Evolutionary conservation across 2,797 vertebrate genomes (phyloP), one percentile per base, ranked within the genome.

Genomic region (Sebastes goodei): DNA sequence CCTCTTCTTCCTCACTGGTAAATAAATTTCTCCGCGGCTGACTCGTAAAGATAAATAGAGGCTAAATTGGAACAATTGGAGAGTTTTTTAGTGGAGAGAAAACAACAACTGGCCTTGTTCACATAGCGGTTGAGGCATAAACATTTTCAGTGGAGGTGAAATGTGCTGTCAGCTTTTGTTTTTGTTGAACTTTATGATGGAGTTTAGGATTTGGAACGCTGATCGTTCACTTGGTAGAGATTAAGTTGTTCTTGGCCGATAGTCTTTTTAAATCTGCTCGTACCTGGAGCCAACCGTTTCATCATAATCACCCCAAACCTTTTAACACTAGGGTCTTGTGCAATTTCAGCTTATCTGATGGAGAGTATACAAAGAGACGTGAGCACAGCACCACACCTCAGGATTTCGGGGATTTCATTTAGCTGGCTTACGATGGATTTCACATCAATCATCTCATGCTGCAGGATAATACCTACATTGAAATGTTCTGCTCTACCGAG

Each of bases 21-120:
- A 94, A 95, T 93, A 93, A 88, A 90, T 92, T 87, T 91, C 87
- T 88, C 69, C 59, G 4, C 21, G 4, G 72, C 75, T 82, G 80
- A 86, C 82, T 91, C 12, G 30, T 56, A 76, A 86, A 89, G 82
- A 90, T 90, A 94, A 92, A 95, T 92, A 91, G 52, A 92, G 71
- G 72, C 82, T 87, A 63, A 84, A 93, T 81, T 57, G 71, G 76
- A 85, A 84, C 81, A 91, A 80, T 85, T 62, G n/a, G 66, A 83
- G 69, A 64, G 52, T 61, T 85, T 78, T 80, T 65, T 17, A 68
- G 63, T n/a, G 27, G 32, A 65, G 27, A 76, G 21, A 76, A 21
- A 61, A 63, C 84, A 72, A 68, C 27, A 57, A 74, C 63, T 21
- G 49, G 15, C 35, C 23, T n/a, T 59, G 12, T 81, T 80, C 53